Base-by-base conservation (phyloP, 1,140 invertebrate genomes). In the Liolophura sinensis region DNA sequence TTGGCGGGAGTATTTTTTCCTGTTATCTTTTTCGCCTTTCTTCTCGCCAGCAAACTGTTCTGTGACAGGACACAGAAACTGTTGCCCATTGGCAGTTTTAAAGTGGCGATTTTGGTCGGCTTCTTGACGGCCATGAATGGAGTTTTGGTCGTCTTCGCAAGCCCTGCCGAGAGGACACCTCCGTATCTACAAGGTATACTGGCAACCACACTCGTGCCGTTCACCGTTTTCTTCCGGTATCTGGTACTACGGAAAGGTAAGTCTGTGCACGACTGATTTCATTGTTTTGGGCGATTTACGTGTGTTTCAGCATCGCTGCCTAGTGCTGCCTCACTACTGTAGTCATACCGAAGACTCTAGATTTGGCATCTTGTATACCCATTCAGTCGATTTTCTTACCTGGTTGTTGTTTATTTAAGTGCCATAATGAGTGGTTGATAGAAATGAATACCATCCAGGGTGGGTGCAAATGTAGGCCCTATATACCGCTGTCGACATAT, bases 141-240 rank as follows among this genome's bases (percentile, higher is more conserved):
- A 7, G 61, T 76, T 20, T 48, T 73, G 18, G 62, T 73, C 18
- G 72, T 73, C 4, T 74, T 70, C 49, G 72, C 70, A 14, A 70
- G 68, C 64, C 70, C 65, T 15, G 65, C 70, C 0, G 54, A 63
- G 31, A 27, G 74, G 27, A 76, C 74, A 7, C 68, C 73, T 15
- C 72, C 72, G 14, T 73, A 73, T 55, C 49, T 76, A 15, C 74
- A 76, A 58, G 72, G 70, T 4, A 68, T 75, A 20, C 60, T 76
- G 24, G 54, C 64, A 18, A 69, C 72, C 0, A 72, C 67, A 15
- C 46, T 63, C 20, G 72, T 74, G 20, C 74, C 74, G 15, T 74
- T 64, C 40, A 76, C 74, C 1, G 70, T 76, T 25, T 16, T 74
- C n/a, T 68, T 58, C 12, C 58, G 74, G 51, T 60, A 72, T 24